A percentile compares a stretch with the other conserved stretches of the same genome.
Conservation (phyloP, 2,113 vertebrate genomes). For the Pomatostomus ruficeps region DNA sequence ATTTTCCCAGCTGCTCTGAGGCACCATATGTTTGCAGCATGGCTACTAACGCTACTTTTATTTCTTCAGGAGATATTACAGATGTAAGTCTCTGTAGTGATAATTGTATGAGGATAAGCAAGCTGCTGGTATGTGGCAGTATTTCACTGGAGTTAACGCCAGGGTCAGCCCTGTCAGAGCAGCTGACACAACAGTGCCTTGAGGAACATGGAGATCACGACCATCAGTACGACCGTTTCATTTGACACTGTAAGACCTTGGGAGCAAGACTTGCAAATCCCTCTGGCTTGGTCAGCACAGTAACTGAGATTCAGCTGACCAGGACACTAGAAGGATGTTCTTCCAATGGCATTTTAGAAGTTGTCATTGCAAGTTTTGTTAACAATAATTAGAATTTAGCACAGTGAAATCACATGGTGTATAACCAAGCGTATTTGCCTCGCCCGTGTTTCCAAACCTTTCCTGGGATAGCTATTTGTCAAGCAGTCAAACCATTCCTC, state of each 20-base stretch:
- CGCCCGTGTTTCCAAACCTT: background rate
- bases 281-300: background rate
- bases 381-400: background rate
- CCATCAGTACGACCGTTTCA: background rate
- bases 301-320: background rate
- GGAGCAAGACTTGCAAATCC: background rate
- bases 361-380: background rate
- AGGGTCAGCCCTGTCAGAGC: background rate
- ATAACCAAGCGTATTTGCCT: accelerated
- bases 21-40: constrained; percentile 35
- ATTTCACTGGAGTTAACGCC: background rate
- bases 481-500: background rate
- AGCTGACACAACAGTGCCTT: background rate
- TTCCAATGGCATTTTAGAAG: background rate
- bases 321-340: background rate
- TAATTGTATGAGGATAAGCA: background rate
- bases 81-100: background rate
- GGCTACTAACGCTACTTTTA: constrained; percentile 34
- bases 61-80: constrained; percentile 5
- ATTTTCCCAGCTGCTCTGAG: constrained; percentile 54
- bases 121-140: background rate
- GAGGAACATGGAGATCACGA: background rate
- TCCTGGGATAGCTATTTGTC: background rate
- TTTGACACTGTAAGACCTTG: background rate
- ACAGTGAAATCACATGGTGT: background rate